Evolutionary conservation across 2,113 vertebrate species (phyloP), one percentile per base, ranked within the genome.

Genomic region (Turdus rufiventris): DNA sequence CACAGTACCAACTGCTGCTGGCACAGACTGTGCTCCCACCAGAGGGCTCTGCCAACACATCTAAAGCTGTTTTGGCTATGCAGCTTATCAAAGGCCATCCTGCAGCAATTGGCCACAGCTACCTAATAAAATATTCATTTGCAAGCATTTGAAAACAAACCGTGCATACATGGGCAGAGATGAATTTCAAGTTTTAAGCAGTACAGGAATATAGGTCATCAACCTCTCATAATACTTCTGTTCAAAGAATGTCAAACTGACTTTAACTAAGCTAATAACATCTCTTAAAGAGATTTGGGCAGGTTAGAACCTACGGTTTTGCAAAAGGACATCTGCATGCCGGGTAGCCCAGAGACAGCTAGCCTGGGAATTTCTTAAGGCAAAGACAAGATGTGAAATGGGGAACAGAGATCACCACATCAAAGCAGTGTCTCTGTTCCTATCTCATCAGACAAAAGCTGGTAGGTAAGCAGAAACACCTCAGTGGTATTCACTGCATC

Each of bases 21-120:
- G 90, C 47, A 1, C 88, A 18, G 65, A 42, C 85, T 50, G 77
- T 1, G 2, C 3, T 88, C 88, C 94, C 92, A 93, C 23, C 88
- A 92, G 86, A 91, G 94, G 93, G 96, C 93, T 94, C 93, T 95
- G 94, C 93, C 92, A 95, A 85, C 88, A 60, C 40, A 60, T 62
- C 58, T 60, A 83, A 43, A 12, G 9, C 50, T 0, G 5, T 74
- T 13, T 48, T 48, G 36, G 84, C 87, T 34, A 24, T 0, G 0
- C 29, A 66, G 73, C 18, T 5, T 14, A 87, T 38, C 87, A 56
- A 77, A 89, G 73, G 91, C 89, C 73, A 62, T 86, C 87, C 89
- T 48, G 66, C 84, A 67, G 65, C 61, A 63, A 43, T 21, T 72
- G 91, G 94, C 81, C 60, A 56, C 65, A 40, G 75, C 71, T 34